These are phyloP conservation scores for Bothrops jararaca DNA, from an alignment of 2,113 vertebrate species.

Conservation along the genomic window DNA sequence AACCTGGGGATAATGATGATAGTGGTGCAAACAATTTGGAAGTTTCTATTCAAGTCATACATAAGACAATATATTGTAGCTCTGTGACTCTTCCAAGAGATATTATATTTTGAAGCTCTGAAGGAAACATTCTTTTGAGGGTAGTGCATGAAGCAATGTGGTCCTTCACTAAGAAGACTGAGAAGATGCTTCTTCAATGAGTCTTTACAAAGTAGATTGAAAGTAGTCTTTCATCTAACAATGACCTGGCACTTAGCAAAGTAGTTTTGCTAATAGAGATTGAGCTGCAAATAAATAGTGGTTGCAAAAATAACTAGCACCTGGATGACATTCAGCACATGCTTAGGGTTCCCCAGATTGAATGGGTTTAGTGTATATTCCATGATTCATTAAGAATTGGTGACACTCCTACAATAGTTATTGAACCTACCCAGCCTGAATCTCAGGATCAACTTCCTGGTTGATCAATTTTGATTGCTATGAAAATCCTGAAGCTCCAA, in stretches of 20 bases:
- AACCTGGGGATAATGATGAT: neutral
- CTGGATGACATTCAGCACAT: neutral
- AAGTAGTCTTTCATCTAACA: neutral
- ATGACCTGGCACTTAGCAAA: neutral
- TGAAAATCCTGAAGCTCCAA: neutral
- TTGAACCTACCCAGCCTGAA: neutral
- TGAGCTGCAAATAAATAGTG: neutral
- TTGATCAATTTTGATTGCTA: neutral
- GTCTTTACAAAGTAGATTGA: neutral
- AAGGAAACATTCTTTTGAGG: neutral
- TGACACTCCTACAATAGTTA: neutral
- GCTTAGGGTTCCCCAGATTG: neutral
- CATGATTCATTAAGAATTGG: neutral
- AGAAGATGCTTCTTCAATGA: neutral
- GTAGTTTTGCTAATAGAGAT: neutral
- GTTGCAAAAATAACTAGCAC: neutral
- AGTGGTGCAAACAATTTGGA: neutral
- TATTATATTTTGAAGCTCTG: neutral
- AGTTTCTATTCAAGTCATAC: neutral
- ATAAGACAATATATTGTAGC: neutral
- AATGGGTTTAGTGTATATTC: neutral
- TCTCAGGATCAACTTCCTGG: neutral
- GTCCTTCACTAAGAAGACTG: neutral
- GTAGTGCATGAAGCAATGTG: neutral
- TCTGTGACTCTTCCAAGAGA: neutral